Percentiles rank a stretch among this genome's conserved stretches.
These are phyloP conservation scores for Chaetorhynchus papuensis DNA, from an alignment of 2,113 vertebrate species.

Conservation along the genomic window DNA sequence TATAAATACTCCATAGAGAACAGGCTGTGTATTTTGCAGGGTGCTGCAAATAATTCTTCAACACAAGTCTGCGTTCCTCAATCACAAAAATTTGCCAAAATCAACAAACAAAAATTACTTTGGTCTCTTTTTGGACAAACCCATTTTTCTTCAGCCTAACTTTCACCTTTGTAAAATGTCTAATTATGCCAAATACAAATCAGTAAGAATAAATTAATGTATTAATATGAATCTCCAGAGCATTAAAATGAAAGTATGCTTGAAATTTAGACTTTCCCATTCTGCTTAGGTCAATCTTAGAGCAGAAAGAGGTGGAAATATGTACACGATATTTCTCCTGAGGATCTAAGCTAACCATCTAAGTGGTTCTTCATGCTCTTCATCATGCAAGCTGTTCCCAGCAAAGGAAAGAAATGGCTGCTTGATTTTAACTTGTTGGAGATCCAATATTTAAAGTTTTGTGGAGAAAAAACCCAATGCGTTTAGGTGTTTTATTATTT, in stretches of 20 bases:
- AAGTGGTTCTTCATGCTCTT: background rate
- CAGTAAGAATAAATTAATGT: background rate
- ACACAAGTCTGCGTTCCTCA: background rate
- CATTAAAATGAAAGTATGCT: background rate
- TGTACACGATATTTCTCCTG: background rate
- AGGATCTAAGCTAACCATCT: background rate
- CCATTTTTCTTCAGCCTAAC: background rate
- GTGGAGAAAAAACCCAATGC: rapidly evolving
- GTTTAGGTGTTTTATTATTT: background rate
- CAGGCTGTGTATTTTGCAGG: background rate
- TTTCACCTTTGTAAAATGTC: background rate
- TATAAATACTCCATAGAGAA: background rate
- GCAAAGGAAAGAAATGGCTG: background rate
- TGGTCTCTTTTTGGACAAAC: background rate
- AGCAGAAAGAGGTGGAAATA: background rate
- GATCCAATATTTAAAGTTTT: background rate
- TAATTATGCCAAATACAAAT: background rate
- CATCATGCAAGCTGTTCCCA: background rate
- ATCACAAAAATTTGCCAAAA: background rate
- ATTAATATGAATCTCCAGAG: background rate
- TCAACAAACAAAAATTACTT: background rate
- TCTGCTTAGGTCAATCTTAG: background rate
- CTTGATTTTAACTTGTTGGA: background rate
- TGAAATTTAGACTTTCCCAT: background rate
- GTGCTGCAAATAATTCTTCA: background rate